Evolutionary conservation across 2,888 invertebrate genomes (phyloP).

Genomic region (Lithophane semibrunnea): DNA sequence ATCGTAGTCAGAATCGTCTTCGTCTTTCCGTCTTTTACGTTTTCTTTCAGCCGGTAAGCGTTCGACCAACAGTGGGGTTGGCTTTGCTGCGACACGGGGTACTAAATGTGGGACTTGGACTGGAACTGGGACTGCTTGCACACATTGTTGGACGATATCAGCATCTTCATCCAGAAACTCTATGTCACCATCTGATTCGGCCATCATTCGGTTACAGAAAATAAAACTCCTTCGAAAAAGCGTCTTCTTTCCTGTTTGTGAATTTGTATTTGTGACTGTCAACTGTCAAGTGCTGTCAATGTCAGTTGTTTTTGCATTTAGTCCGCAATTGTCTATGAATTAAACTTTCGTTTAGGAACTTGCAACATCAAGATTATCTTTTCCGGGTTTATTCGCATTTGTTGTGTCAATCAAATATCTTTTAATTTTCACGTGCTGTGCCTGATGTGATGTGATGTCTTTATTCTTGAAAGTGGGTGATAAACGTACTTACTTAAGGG

Average conservation of each 20-base stretch:
- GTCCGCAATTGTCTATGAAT: conserved; percentile 12
- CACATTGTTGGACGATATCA: conserved; percentile 85
- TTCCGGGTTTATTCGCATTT: background rate
- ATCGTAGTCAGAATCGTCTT: conserved; percentile 84
- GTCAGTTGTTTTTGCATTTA: background rate
- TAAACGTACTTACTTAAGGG: too few species aligned
- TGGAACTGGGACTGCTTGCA: conserved; percentile 67
- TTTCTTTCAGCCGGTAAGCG: conserved; percentile 66
- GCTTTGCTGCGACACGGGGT: conserved; percentile 40
- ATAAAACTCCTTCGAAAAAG: background rate
- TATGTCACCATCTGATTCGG: conserved; percentile 81
- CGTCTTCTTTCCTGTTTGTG: background rate
- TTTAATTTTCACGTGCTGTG: background rate
- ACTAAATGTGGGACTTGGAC: conserved; percentile 31
- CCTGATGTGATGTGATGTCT: too few species aligned
- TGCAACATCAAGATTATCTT: background rate
- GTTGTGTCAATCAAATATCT: background rate
- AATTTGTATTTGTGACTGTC: background rate
- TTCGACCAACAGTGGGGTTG: conserved; percentile 72
- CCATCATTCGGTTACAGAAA: conserved; percentile 64
- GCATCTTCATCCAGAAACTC: conserved; percentile 88
- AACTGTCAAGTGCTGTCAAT: background rate
- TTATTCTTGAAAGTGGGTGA: too few species aligned
- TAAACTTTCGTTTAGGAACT: conserved; percentile 7
- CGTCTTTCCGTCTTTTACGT: conserved; percentile 72